Evolutionary conservation across 2,888 invertebrate genomes (phyloP), one percentile per base, ranked within the genome.

Genomic region (Zygothrica quintamaculata): DNA sequence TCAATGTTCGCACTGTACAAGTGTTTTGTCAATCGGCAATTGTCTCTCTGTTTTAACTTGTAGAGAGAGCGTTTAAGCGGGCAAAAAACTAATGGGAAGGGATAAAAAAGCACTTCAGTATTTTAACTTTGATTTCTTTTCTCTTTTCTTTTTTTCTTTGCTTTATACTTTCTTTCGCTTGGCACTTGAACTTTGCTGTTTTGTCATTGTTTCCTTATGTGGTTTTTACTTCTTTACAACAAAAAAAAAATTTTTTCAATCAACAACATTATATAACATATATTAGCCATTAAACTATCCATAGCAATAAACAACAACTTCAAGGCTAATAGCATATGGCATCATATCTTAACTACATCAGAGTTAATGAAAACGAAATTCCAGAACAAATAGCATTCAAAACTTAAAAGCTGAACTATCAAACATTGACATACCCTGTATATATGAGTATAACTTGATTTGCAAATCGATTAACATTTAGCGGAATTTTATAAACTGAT

Each of bases 81-180:
- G 52, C 26, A 57, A 73, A 31, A 61, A 74, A 74, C 69, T 70
- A 68, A 48, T 69, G 47, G n/a, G 55, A 56, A 61, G 47, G 61
- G 48, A 64, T 26, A 11, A 42, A 74, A 52, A 73, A 42, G 33
- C 61, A 34, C 44, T 58, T 73, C 31, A 67, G 53, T 68, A 53
- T 53, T 39, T 33, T 33, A 33, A 68, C 29, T 31, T 11, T 18
- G 8, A 15, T 25, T 43, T 15, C 42, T 18, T 12, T 36, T 36
- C n/a, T 26, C 26, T 26, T 26, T 26, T 26, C 18, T 22, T 5
- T 5, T 22, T 22, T 22, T 22, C 5, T 22, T 22, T 22, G 18
- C 5, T 22, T 22, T 8, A 29, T n/a, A 39, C 36, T 39, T 39
- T 67, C 40, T n/a, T n/a, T 42, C 61, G 25, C 61, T 43, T 25